These are phyloP conservation scores for Thalassophryne amazonica DNA, from an alignment of 2,797 vertebrate genomes.

Conservation along the genomic window DNA sequence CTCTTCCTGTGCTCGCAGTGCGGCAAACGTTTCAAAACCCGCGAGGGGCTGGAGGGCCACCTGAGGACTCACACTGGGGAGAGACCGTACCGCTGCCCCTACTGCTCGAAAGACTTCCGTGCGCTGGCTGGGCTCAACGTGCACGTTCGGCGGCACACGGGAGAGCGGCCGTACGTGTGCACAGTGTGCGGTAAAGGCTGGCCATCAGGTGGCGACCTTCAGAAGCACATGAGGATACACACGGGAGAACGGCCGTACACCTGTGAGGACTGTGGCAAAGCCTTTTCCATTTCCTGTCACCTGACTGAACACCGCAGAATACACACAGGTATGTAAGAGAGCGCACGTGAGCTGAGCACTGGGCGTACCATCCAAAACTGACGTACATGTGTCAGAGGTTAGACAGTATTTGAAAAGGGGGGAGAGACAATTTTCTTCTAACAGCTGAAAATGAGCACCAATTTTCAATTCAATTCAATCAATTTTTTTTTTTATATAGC, in stretches of 20 bases:
- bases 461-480: too few relatives aligned
- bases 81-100: constrained; percentile 67
- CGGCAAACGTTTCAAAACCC: constrained; percentile 73
- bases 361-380: too few relatives aligned
- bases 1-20: constrained; percentile 74
- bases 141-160: constrained; percentile 73
- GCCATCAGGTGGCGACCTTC: constrained; percentile 70
- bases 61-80: constrained; percentile 70
- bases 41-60: constrained; percentile 71
- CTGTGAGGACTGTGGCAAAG: constrained; percentile 70
- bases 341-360: too few relatives aligned
- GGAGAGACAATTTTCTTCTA: too few relatives aligned
- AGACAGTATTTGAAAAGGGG: too few relatives aligned
- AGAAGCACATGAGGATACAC: constrained; percentile 75
- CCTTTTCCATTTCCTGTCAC: constrained; percentile 75
- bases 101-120: constrained; percentile 74
- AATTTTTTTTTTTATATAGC: too few relatives aligned
- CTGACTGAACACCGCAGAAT: constrained; percentile 72
- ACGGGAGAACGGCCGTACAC: constrained; percentile 70
- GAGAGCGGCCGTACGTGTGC: constrained; percentile 76
- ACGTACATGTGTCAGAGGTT: too few relatives aligned
- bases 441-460: too few relatives aligned
- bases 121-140: constrained; percentile 75
- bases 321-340: constrained; percentile 61
- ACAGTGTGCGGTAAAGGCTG: constrained; percentile 72